A percentile compares a stretch with the other conserved stretches of the same genome.
Evolutionary conservation across 2,113 vertebrate genomes (phyloP).

Genomic region (Phainopepla nitens): DNA sequence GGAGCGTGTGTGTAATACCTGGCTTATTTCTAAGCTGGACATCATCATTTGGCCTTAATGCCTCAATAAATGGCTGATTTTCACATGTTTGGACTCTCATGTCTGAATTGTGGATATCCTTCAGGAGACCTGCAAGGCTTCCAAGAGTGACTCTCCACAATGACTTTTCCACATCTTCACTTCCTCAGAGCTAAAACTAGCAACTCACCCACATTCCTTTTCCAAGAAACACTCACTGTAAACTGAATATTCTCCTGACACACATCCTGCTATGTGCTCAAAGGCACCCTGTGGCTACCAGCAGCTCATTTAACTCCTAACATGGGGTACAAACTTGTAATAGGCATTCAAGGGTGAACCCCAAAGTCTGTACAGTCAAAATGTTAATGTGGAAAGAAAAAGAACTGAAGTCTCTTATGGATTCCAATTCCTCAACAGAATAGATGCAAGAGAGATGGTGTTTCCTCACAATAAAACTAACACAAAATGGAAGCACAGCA

Average conservation of each 20-base stretch:
- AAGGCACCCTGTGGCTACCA: background rate
- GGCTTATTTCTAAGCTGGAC: background rate
- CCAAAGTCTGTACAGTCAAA: background rate
- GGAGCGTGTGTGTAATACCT: background rate
- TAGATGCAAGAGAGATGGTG: background rate
- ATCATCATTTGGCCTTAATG: background rate
- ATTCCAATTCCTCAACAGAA: background rate
- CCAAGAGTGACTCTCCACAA: background rate
- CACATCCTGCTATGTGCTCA: background rate
- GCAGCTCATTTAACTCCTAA: background rate
- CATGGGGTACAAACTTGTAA: background rate
- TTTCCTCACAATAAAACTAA: background rate
- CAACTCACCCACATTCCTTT: background rate
- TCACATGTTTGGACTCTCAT: background rate
- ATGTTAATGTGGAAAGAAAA: background rate
- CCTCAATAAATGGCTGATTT: background rate
- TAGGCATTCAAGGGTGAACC: background rate
- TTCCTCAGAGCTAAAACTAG: background rate
- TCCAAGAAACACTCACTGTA: background rate
- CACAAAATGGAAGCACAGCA: background rate
- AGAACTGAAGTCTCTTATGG: fast-evolving
- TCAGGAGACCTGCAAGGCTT: background rate
- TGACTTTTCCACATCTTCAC: background rate
- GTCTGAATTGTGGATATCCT: background rate
- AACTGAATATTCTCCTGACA: background rate